These are phyloP conservation scores for Crematogaster levior DNA, from an alignment of 2,888 invertebrate species.

Conservation along the genomic window DNA sequence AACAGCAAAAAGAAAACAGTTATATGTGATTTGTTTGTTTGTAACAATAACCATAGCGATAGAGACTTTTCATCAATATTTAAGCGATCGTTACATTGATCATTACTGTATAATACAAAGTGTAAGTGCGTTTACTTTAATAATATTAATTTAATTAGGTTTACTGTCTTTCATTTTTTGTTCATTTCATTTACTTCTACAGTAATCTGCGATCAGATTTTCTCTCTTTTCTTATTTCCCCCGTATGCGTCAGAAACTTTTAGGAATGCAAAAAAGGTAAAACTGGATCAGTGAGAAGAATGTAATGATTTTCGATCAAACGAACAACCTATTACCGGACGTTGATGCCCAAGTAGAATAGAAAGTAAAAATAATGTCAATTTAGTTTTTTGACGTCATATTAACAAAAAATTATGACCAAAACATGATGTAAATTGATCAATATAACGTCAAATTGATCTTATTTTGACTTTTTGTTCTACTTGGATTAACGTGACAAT, in stretches of 20 bases:
- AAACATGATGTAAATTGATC: too few relatives aligned
- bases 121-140: not conserved
- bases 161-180: not conserved
- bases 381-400: too few relatives aligned
- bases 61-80: not conserved
- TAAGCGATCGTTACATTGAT: not conserved
- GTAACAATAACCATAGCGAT: not conserved
- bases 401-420: too few relatives aligned
- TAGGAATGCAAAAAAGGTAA: not conserved
- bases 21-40: not conserved
- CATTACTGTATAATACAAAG: not conserved
- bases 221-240: not conserved
- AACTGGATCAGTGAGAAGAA: not conserved
- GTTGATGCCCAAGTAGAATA: too few relatives aligned
- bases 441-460: too few relatives aligned
- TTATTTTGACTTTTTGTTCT: too few relatives aligned
- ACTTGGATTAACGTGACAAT: not conserved
- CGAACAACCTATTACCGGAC: too few relatives aligned
- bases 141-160: not conserved
- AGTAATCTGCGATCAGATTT: not conserved
- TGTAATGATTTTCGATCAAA: not conserved
- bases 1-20: not conserved
- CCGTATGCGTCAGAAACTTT: too few relatives aligned
- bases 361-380: too few relatives aligned
- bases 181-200: not conserved